Evolutionary conservation across 2,888 invertebrate genomes (phyloP).

Genomic region (Ypsolopha scabrella): DNA sequence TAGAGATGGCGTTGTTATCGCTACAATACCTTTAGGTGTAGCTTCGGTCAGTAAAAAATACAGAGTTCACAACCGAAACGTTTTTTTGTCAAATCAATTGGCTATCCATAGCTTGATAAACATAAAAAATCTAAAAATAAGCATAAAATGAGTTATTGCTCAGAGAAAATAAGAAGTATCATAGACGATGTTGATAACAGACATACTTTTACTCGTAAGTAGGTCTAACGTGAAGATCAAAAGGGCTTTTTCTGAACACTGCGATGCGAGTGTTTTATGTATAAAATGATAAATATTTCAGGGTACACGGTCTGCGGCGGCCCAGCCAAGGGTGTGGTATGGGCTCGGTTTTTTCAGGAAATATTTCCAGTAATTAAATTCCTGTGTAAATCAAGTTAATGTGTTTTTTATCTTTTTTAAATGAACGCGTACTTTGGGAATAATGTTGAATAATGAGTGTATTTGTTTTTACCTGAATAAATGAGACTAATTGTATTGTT

Average conservation of each 20-base stretch:
- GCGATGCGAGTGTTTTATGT: not conserved
- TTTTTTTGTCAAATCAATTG: too few relatives aligned
- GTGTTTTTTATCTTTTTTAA: not conserved
- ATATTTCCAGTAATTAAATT: conserved; percentile 39
- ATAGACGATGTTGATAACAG: too few relatives aligned
- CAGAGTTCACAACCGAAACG: too few relatives aligned
- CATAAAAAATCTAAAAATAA: too few relatives aligned
- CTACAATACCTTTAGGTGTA: too few relatives aligned
- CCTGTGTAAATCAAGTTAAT: conserved; percentile 18
- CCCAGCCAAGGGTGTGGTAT: conserved; percentile 26
- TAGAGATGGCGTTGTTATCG: too few relatives aligned
- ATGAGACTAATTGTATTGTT: not conserved
- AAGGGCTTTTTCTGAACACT: not conserved
- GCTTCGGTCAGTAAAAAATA: too few relatives aligned
- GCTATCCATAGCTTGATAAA: too few relatives aligned
- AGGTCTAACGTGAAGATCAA: not conserved
- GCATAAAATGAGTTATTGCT: too few relatives aligned
- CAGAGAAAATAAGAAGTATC: too few relatives aligned
- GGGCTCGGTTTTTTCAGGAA: conserved; percentile 21
- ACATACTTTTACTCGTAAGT: too few relatives aligned
- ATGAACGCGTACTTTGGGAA: not conserved
- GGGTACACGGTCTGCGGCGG: not conserved
- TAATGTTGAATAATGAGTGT: not conserved
- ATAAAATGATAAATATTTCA: not conserved
- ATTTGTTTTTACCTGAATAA: not conserved